phyloP scores from a whole-genome alignment of 2,113 vertebrate genomes.

The Corapipo altera region DNA sequence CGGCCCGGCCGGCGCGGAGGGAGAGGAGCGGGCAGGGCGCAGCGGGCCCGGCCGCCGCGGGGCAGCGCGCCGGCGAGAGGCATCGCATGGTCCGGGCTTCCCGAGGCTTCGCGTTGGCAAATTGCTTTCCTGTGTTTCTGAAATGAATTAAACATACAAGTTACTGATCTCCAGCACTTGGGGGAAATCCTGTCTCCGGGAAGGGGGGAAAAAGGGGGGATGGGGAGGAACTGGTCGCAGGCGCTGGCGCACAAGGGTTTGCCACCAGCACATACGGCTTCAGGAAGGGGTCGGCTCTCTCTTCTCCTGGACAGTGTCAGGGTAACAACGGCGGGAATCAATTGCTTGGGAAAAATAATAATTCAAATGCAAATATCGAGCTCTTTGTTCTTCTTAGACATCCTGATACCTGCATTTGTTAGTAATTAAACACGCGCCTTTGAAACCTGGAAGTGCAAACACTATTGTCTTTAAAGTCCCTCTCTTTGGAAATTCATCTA shows the following conservation, averaged over 20 bases:
- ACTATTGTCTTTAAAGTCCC: constrained; percentile 30
- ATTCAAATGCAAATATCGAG: constrained; percentile 67
- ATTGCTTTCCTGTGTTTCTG: constrained; percentile 67
- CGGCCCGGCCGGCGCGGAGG: background rate
- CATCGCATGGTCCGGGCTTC: constrained; percentile 50
- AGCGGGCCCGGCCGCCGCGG: background rate
- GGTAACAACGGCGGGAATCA: constrained; percentile 51
- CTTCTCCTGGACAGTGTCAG: background rate
- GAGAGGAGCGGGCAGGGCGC: background rate
- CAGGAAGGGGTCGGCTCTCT: background rate
- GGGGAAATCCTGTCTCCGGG: constrained; percentile 14
- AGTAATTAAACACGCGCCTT: constrained; percentile 73
- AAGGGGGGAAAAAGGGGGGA: background rate
- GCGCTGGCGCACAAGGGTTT: background rate
- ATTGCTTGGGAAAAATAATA: constrained; percentile 59
- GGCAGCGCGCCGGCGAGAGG: constrained; percentile 17
- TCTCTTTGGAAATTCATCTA: background rate
- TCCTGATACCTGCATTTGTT: constrained; percentile 57
- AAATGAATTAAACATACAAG: constrained; percentile 75
- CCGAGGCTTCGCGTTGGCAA: constrained; percentile 64
- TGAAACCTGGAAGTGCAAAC: constrained; percentile 69
- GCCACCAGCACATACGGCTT: background rate
- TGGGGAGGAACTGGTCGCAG: background rate
- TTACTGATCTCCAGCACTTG: constrained; percentile 60
- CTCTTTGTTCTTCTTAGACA: constrained; percentile 71